These are phyloP conservation scores for Panthera uncia DNA, from an alignment of 2,113 vertebrate genomes.

Conservation along the genomic window DNA sequence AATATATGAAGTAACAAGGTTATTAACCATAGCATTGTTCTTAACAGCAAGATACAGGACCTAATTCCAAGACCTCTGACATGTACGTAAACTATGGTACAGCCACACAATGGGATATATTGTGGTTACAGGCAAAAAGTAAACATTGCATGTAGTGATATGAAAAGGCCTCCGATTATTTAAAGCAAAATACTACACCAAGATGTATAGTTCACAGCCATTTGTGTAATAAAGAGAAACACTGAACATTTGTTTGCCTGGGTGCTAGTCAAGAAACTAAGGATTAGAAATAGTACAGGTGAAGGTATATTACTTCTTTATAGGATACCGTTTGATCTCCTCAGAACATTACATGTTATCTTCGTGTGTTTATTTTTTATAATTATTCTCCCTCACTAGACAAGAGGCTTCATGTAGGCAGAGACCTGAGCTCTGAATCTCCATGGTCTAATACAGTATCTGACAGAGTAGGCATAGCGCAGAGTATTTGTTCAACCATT, in stretches of 20 bases:
- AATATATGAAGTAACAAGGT: not conserved
- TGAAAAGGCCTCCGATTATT: not conserved
- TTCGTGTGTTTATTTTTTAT: not conserved
- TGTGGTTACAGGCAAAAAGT: not conserved
- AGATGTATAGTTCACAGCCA: not conserved
- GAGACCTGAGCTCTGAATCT: not conserved
- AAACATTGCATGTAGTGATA: not conserved
- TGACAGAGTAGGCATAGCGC: rapidly evolving
- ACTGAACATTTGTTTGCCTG: not conserved
- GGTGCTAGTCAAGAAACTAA: not conserved
- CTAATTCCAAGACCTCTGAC: not conserved
- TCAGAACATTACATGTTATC: not conserved
- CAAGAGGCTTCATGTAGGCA: not conserved
- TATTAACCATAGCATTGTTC: not conserved
- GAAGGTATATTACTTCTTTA: not conserved
- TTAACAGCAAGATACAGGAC: not conserved
- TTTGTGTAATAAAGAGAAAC: not conserved
- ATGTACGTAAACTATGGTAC: not conserved
- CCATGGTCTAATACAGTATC: not conserved
- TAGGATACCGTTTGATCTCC: not conserved
- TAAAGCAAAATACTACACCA: not conserved
- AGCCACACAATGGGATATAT: not conserved
- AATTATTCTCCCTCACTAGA: not conserved
- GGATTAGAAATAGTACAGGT: not conserved
- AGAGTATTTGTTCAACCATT: not conserved